These are phyloP conservation scores for Sialia sialis DNA, from an alignment of 2,113 vertebrate genomes.

Conservation along the genomic window DNA sequence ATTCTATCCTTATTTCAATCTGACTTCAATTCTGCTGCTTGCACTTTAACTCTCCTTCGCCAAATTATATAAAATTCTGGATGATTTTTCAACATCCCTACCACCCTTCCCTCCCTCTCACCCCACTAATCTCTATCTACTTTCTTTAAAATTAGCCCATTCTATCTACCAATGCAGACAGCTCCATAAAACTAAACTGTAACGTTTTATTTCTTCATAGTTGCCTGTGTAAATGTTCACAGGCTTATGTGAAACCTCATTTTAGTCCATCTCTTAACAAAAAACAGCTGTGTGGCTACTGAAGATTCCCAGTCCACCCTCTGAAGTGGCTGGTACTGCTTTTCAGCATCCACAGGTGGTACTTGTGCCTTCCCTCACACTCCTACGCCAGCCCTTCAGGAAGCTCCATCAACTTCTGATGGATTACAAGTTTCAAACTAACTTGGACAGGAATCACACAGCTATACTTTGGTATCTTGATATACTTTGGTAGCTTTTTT, in stretches of 20 bases:
- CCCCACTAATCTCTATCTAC: neutral
- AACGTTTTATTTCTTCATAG: neutral
- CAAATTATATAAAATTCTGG: neutral
- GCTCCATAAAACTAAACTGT: neutral
- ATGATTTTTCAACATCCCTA: neutral
- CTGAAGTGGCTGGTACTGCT: neutral
- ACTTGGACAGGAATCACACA: neutral
- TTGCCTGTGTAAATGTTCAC: neutral
- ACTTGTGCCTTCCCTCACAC: neutral
- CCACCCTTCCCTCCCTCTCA: neutral
- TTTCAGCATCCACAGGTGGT: neutral
- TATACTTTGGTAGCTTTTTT: neutral
- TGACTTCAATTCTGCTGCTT: neutral
- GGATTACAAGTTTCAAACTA: neutral
- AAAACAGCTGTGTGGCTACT: neutral
- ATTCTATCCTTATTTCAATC: neutral
- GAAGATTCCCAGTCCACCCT: neutral
- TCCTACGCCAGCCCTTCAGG: neutral
- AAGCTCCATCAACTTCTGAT: neutral
- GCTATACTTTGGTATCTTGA: neutral
- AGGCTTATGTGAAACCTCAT: neutral
- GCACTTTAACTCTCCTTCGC: neutral
- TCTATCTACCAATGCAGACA: neutral
- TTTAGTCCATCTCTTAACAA: neutral
- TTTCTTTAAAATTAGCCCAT: neutral